These are phyloP conservation scores for Strix uralensis DNA, from an alignment of 2,113 vertebrate species.

Conservation along the genomic window DNA sequence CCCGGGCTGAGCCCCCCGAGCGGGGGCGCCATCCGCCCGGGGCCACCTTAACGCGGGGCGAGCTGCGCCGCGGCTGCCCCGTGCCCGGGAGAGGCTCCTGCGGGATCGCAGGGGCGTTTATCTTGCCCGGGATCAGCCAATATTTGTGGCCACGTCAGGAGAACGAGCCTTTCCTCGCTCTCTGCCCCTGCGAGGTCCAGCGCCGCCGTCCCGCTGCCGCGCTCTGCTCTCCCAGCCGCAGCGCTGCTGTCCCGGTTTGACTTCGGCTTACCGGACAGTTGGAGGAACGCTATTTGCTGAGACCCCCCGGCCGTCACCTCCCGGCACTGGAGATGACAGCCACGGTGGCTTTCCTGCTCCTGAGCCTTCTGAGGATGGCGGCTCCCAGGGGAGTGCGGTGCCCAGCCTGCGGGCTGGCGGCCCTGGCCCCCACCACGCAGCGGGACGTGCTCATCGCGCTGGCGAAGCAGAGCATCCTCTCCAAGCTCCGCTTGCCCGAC, in stretches of 20 bases:
- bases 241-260: not conserved
- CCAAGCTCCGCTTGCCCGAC: slow-evolving; percentile 84
- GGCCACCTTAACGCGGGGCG: not conserved
- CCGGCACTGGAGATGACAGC: not conserved
- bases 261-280: fast-evolving
- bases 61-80: not conserved
- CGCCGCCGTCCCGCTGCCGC: fast-evolving
- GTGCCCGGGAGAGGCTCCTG: not conserved
- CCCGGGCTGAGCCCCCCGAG: not conserved
- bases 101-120: not conserved
- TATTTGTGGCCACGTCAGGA: slow-evolving; percentile 28
- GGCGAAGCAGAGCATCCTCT: slow-evolving; percentile 88
- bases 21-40: fast-evolving
- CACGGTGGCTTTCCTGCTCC: not conserved
- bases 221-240: not conserved
- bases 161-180: not conserved
- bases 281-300: not conserved
- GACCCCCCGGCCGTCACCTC: not conserved
- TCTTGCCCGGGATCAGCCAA: slow-evolving; percentile 31
- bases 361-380: not conserved
- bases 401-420: slow-evolving; percentile 67
- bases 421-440: slow-evolving; percentile 70
- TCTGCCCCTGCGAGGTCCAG: not conserved
- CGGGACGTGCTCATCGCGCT: slow-evolving; percentile 77
- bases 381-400: not conserved